Base-by-base conservation (phyloP, 2,888 invertebrate species). In the Tenthredo notha region DNA sequence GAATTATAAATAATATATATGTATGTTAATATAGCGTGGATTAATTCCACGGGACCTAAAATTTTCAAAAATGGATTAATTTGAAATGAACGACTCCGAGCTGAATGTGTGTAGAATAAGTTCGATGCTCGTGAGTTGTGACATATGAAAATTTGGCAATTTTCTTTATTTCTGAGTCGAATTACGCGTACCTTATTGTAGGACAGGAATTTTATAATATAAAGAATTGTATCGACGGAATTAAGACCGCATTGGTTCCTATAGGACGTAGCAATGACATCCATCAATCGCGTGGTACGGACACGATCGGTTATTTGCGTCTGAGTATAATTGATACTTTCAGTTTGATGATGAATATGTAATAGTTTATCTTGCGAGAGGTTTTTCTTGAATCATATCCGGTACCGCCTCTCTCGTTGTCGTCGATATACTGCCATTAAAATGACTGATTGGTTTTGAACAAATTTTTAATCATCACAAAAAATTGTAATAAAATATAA, bases 241-340 rank as follows among this genome's bases (percentile, higher is more conserved):
- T 61, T 61, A 61, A 78, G 18, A 78, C 9, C 78, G 29, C n/a
- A 78, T 78, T 33, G 54, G 78, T 78, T 78, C 78, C 78, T 78
- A 78, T 21, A 58, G 47, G 47, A 25, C 33, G 43, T 74, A 74
- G 74, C 21, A 61, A 78, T 54, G 18, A 54, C 10, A 78, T 58
- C 50, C 33, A 33, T 78, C 21, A 33, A 54, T 78, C 78, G 78
- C 78, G 78, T 78, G n/a, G 47, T 54, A 33, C 25, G 78, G 33
- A 78, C 54, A 78, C 78, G 78, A 78, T 29, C 25, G 25, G 58
- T 54, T 78, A 15, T 33, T 78, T 37, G 33, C 37, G 78, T 37
- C 18, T n/a, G 54, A 54, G 29, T 50, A 75, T 75, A 75, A 47
- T 75, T 25, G 47, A 72, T 67, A n/a, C 37, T n/a, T n/a, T 9